phyloP scores from a whole-genome alignment of 2,888 invertebrate species.

The Lissonota sp. region DNA sequence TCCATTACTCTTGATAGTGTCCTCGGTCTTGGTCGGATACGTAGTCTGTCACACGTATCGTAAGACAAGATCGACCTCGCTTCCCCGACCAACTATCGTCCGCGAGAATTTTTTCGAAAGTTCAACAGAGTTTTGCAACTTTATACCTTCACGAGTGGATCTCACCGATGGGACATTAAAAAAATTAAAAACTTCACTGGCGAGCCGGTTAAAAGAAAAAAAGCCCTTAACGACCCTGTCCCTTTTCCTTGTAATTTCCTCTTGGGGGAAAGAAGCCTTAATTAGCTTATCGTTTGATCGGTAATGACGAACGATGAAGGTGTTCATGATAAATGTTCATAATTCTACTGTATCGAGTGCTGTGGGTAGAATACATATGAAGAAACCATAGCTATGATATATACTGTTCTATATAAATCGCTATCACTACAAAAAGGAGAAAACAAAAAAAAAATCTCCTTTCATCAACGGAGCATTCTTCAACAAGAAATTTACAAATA shows the following conservation, averaged over 20 bases:
- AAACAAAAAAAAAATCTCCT: slow-evolving; percentile 42
- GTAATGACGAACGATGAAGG: slow-evolving; percentile 28
- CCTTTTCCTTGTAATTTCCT: background rate
- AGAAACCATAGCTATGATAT: slow-evolving; percentile 46
- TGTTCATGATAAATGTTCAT: slow-evolving; percentile 34
- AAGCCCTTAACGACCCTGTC: background rate
- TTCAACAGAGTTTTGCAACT: slow-evolving; percentile 69
- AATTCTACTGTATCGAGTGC: slow-evolving; percentile 37
- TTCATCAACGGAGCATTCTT: slow-evolving; percentile 48
- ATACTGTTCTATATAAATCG: slow-evolving; percentile 41
- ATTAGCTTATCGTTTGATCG: background rate
- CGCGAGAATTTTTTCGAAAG: slow-evolving; percentile 54
- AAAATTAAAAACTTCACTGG: slow-evolving; percentile 3
- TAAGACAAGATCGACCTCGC: slow-evolving; percentile 56
- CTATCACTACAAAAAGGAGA: slow-evolving; percentile 40
- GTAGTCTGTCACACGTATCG: slow-evolving; percentile 51
- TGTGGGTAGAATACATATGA: slow-evolving; percentile 34
- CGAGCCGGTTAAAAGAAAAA: slow-evolving; percentile 8
- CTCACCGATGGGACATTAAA: slow-evolving; percentile 6
- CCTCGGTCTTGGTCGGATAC: slow-evolving; percentile 40
- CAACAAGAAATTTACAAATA: slow-evolving; percentile 35
- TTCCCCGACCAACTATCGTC: slow-evolving; percentile 57
- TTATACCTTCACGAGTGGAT: slow-evolving; percentile 44
- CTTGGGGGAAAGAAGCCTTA: background rate
- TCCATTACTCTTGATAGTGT: slow-evolving; percentile 51